Evolutionary conservation across 2,888 invertebrate species (phyloP), one percentile per base, ranked within the genome.

Genomic region (Heteropelma amictum): DNA sequence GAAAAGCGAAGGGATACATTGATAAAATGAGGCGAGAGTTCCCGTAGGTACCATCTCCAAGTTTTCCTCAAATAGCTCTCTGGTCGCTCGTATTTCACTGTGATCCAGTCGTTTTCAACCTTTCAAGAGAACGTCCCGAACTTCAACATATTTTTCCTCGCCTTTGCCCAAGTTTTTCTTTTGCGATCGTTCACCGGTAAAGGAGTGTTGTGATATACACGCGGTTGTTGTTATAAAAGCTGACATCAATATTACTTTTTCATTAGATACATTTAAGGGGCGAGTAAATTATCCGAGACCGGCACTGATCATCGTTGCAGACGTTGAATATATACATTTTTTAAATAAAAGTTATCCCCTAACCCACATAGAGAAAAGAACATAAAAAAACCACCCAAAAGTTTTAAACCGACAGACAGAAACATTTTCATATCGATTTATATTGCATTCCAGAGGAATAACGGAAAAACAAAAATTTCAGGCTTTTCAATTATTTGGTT

Each of bases 11-110:
- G 78, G 73, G 72, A 33, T 60, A 75, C 73, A 80, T 81, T 81
- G 82, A 81, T 82, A 78, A 81, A 82, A 77, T 72, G 77, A 73
- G 69, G 61, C 60, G 67, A 79, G 67, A 68, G 74, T 65, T 81
- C 73, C 79, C 79, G 65, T 45, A 60, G 77, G 80, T 75, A 63
- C 76, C 72, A 76, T 77, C 73, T 77, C 76, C 56, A 77, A 77
- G 72, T 73, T 72, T 77, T 63, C 68, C 75, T 72, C 49, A 49
- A 56, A 65, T 72, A 65, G 75, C 51, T 60, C 67, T 67, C 65
- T 19, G 17, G 47, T 58, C 19, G 47, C 30, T 54, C 47, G 74
- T 81, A 76, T 79, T 80, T 79, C 78, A 73, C 56, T 61, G 61
- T 38, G 67, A 70, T 75, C 67, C 67, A 38, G 30, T 45, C 65